A percentile compares a stretch with the other conserved stretches of the same genome.
Conservation (phyloP, 2,113 vertebrate species). For the Hippoglossus stenolepis region DNA sequence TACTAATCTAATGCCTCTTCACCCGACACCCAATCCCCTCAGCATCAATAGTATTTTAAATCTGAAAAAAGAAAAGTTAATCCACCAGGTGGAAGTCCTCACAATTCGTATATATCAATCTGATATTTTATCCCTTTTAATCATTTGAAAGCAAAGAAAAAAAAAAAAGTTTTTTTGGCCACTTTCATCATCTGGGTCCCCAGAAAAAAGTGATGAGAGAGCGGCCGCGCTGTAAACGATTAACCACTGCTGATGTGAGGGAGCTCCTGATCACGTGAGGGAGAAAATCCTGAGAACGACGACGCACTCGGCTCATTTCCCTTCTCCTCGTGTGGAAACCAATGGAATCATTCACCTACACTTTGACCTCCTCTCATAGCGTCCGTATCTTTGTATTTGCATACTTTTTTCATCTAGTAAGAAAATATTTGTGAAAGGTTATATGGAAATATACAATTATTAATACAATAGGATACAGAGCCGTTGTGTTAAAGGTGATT, state of each 20-base stretch:
- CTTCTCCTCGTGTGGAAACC: constrained; percentile 34
- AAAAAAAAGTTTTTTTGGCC: constrained; percentile 34
- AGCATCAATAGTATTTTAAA: constrained; percentile 24
- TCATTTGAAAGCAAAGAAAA: constrained; percentile 18
- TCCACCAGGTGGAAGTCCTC: constrained; percentile 58
- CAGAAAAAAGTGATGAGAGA: constrained; percentile 40
- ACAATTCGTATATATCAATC: constrained; percentile 8
- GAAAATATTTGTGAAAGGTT: constrained; percentile 93
- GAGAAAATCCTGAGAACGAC: constrained; percentile 61
- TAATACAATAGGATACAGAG: constrained; percentile 80
- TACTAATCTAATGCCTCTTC: constrained; percentile 37
- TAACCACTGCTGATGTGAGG: constrained; percentile 48
- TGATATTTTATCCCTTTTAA: constrained; percentile 63
- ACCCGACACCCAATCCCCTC: constrained; percentile 16
- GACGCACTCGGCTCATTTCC: constrained; percentile 19
- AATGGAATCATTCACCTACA: constrained; percentile 44
- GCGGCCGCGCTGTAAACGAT: constrained; percentile 65
- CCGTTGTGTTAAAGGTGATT: constrained; percentile 78
- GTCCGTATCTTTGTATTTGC: constrained; percentile 42
- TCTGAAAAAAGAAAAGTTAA: constrained; percentile 6
- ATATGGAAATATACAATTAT: constrained; percentile 89
- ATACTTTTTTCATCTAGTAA: constrained; percentile 84
- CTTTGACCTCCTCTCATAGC: background rate
- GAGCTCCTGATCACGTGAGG: constrained; percentile 40
- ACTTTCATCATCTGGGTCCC: constrained; percentile 61